A percentile compares a stretch with the other conserved stretches of the same genome.
Conservation (phyloP, 2,888 invertebrate genomes). For the Pyrgus malvae region DNA sequence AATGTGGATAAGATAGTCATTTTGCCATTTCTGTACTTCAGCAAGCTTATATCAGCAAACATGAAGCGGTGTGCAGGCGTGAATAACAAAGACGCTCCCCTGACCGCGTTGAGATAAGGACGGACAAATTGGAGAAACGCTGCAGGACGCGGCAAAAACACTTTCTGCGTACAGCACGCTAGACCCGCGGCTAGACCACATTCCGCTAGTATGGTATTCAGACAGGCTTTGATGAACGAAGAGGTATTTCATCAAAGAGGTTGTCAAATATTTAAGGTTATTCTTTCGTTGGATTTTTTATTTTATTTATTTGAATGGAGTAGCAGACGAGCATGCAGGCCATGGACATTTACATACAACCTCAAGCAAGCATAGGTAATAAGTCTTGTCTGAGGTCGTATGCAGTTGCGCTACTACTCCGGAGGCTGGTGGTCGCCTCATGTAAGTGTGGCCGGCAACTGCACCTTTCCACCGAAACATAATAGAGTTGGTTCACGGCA, state of each 20-base stretch:
- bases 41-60: slow-evolving; percentile 22
- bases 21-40: slow-evolving; percentile 32
- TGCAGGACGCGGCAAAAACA: slow-evolving; percentile 64
- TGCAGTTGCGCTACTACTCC: too few species aligned
- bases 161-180: slow-evolving; percentile 51
- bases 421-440: too few species aligned
- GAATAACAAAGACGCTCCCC: slow-evolving; percentile 56
- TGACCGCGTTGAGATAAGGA: slow-evolving; percentile 68
- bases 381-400: too few species aligned
- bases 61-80: slow-evolving; percentile 37
- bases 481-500: too few species aligned
- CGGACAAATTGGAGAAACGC: slow-evolving; percentile 61
- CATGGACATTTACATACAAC: too few species aligned
- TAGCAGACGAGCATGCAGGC: too few species aligned
- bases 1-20: background rate
- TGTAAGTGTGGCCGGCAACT: too few species aligned
- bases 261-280: background rate
- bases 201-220: slow-evolving; percentile 25
- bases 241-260: background rate
- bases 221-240: slow-evolving; percentile 16
- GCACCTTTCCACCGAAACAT: too few species aligned
- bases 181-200: slow-evolving; percentile 36
- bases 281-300: background rate
- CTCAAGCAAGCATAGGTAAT: too few species aligned
- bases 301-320: too few species aligned